Conservation (phyloP, 2,888 invertebrate genomes). For the Diaperis boleti region DNA sequence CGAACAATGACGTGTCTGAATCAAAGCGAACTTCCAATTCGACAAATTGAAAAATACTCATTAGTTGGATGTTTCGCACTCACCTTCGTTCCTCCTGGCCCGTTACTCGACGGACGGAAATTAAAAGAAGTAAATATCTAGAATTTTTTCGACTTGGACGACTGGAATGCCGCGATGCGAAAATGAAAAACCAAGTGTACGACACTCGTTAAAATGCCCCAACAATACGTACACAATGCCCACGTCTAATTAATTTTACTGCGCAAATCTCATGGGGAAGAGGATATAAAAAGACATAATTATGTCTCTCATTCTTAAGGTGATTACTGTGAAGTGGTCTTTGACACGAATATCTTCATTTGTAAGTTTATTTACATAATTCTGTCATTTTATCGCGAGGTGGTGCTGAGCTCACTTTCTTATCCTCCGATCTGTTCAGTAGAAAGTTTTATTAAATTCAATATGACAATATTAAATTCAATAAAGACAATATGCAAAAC, state of each 20-base stretch:
- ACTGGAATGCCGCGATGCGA: constrained; percentile 8
- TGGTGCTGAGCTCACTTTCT: no score
- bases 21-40: constrained; percentile 65
- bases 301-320: not conserved
- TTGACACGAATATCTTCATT: no score
- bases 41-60: constrained; percentile 68
- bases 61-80: constrained; percentile 66
- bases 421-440: no score
- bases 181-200: constrained; percentile 6
- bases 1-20: constrained; percentile 65
- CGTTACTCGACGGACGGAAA: constrained; percentile 52
- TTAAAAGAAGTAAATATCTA: constrained; percentile 60
- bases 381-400: no score
- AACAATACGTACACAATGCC: constrained; percentile 2
- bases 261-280: not conserved
- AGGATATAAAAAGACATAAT: no score
- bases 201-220: not conserved
- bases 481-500: no score
- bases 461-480: no score
- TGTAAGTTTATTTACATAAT: no score
- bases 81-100: constrained; percentile 48
- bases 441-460: no score
- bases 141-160: constrained; percentile 55
- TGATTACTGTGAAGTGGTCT: not conserved
- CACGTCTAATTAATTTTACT: constrained; percentile 4